Conservation (phyloP, 2,888 invertebrate species). For the Brenthis daphne region DNA sequence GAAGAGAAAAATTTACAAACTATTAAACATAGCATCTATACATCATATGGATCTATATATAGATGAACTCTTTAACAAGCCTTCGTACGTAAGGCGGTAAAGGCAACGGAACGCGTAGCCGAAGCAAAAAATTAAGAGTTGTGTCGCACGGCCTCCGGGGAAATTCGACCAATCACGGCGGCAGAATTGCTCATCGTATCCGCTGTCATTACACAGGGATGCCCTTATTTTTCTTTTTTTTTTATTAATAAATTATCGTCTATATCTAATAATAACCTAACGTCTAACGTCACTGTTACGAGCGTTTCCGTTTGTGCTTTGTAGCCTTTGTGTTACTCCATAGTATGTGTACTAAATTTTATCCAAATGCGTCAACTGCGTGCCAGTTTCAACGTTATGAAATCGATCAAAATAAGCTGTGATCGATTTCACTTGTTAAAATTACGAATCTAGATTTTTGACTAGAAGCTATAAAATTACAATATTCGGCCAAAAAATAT, state of each 20-base stretch:
- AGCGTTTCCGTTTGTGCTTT: too few species aligned
- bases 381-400: too few species aligned
- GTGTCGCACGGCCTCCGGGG: constrained; percentile 66
- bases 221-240: constrained; percentile 26
- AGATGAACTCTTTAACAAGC: constrained; percentile 22
- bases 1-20: too few species aligned
- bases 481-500: neutral
- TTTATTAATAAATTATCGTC: neutral
- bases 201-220: constrained; percentile 50
- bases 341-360: too few species aligned
- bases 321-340: too few species aligned
- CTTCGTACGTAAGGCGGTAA: constrained; percentile 21
- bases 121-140: constrained; percentile 75
- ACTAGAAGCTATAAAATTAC: neutral
- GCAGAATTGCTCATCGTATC: constrained; percentile 63
- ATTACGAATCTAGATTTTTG: neutral
- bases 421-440: neutral
- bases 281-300: too few species aligned
- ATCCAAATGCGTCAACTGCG: too few species aligned
- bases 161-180: constrained; percentile 76
- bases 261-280: too few species aligned
- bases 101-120: constrained; percentile 41
- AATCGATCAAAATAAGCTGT: neutral
- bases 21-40: neutral
- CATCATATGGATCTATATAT: neutral